Conservation (phyloP, 2,888 invertebrate genomes). For the Cheiracanthium punctorium region DNA sequence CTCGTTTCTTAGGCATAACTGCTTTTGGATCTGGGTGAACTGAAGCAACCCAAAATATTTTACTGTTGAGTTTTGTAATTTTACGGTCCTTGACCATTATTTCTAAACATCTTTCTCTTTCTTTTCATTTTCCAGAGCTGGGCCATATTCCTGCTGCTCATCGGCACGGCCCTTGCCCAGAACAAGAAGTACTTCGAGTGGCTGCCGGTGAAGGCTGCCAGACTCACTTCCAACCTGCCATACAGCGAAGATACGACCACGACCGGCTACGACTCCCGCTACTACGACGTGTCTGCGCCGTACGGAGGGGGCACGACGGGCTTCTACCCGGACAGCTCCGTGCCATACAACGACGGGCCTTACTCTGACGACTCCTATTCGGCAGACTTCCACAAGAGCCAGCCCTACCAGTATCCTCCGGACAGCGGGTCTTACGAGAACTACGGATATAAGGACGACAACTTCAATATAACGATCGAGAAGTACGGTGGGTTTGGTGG, state of each 20-base stretch:
- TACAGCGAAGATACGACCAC: not conserved
- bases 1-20: too few relatives aligned
- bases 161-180: not conserved
- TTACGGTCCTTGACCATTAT: too few relatives aligned
- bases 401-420: not conserved
- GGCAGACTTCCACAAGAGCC: not conserved
- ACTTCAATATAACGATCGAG: constrained; percentile 42
- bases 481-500: constrained; percentile 61
- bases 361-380: not conserved
- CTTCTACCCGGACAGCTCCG: not conserved
- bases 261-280: not conserved
- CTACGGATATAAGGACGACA: constrained; percentile 18
- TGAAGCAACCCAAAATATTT: too few relatives aligned
- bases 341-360: not conserved
- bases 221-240: not conserved
- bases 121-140: not conserved
- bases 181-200: not conserved
- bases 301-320: not conserved
- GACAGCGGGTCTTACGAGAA: constrained; percentile 19
- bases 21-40: too few relatives aligned
- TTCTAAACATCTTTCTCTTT: too few relatives aligned
- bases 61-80: too few relatives aligned
- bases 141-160: not conserved
- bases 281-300: not conserved
- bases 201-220: not conserved